Percentiles rank a stretch among this genome's conserved stretches.
phyloP scores from a whole-genome alignment of 2,888 invertebrate species.

The Catotricha subobsoleta region DNA sequence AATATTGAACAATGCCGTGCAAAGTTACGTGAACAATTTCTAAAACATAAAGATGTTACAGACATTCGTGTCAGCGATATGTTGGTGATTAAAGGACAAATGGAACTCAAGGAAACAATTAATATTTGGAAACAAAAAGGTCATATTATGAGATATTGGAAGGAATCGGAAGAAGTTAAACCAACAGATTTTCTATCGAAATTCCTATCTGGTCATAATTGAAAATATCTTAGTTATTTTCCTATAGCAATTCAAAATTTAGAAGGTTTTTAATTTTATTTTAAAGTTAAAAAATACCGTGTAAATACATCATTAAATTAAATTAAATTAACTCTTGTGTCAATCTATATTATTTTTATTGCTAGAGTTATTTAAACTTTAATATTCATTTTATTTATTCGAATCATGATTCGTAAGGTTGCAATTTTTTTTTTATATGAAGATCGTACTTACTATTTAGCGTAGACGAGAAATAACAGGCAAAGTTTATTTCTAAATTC shows the following conservation, averaged over 20 bases:
- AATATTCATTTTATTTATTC: neutral
- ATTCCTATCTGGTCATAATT: slow-evolving; percentile 47
- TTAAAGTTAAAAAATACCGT: neutral
- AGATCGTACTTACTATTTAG: too few relatives aligned
- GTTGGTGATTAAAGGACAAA: slow-evolving; percentile 87
- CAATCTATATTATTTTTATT: too few relatives aligned
- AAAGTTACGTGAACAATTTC: slow-evolving; percentile 63
- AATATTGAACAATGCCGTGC: slow-evolving; percentile 44
- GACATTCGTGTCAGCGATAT: slow-evolving; percentile 83
- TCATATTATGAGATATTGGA: slow-evolving; percentile 75
- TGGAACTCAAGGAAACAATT: slow-evolving; percentile 78
- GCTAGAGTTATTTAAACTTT: too few relatives aligned
- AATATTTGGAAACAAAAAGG: slow-evolving; percentile 79
- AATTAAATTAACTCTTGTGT: too few relatives aligned
- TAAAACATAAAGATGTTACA: slow-evolving; percentile 53
- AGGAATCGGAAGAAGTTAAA: slow-evolving; percentile 65
- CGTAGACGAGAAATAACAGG: neutral
- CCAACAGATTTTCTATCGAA: slow-evolving; percentile 84
- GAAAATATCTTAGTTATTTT: neutral
- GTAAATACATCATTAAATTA: neutral
- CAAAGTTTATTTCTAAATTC: neutral
- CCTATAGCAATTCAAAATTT: neutral
- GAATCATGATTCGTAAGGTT: neutral
- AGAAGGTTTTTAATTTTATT: neutral
- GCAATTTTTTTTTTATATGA: neutral